A percentile compares a stretch with the other conserved stretches of the same genome.
phyloP scores from a whole-genome alignment of 2,113 vertebrate species.

The Anseranas semipalmata region DNA sequence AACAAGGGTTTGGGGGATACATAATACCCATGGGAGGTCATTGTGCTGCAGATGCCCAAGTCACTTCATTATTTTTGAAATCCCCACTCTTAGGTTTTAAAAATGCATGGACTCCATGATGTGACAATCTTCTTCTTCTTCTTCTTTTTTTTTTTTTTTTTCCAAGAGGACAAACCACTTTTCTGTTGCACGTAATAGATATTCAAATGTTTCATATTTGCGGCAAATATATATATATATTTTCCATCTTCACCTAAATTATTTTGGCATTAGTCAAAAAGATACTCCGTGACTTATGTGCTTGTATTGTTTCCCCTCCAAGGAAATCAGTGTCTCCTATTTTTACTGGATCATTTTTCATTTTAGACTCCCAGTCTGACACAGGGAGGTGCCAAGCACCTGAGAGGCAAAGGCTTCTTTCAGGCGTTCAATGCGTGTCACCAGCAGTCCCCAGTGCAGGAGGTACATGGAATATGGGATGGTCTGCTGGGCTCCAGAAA shows the following conservation, averaged over 20 bases:
- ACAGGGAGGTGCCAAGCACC: fast-evolving
- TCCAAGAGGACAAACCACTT: neutral
- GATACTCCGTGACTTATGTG: neutral
- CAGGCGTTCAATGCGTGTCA: neutral
- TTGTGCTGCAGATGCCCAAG: neutral
- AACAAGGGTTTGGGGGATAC: neutral
- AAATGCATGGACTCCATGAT: neutral
- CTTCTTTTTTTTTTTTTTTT: neutral
- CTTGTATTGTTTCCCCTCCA: neutral
- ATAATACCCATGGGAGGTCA: neutral
- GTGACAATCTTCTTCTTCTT: neutral
- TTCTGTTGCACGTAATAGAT: neutral
- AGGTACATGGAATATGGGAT: fast-evolving
- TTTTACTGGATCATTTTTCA: neutral
- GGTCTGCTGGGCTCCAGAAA: neutral
- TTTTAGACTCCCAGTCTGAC: neutral
- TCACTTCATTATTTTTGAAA: neutral
- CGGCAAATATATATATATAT: neutral
- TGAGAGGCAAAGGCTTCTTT: neutral
- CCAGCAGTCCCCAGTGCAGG: neutral
- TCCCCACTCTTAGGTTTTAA: neutral
- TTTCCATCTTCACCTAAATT: neutral
- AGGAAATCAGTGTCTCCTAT: neutral
- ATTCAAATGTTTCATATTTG: neutral
- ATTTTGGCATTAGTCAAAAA: neutral